Evolutionary conservation across 2,888 invertebrate genomes (phyloP).

Genomic region (Diarsia brunnea): DNA sequence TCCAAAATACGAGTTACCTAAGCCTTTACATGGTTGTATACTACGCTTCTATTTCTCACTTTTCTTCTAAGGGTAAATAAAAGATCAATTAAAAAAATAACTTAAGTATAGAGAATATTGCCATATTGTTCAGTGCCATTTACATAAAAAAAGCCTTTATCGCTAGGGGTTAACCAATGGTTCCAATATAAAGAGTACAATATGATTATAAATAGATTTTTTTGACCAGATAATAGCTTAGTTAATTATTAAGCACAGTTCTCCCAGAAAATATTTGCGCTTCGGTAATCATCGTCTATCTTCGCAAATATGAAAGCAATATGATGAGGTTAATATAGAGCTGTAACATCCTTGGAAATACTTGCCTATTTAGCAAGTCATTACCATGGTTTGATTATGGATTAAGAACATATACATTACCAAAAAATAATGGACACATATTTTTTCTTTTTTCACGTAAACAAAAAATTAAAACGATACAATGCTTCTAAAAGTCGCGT

Average conservation of each 20-base stretch:
- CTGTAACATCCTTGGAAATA: background rate
- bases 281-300: background rate
- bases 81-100: constrained; percentile 17
- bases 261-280: background rate
- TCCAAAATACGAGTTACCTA: background rate
- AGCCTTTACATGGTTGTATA: constrained; percentile 14
- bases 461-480: no score
- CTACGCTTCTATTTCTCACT: constrained; percentile 2
- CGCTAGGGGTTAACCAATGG: constrained; percentile 4
- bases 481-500: no score
- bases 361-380: background rate
- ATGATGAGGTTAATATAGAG: background rate
- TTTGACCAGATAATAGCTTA: constrained; percentile 11
- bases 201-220: constrained; percentile 6
- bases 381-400: background rate
- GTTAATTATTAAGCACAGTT: constrained; percentile 14
- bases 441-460: no score
- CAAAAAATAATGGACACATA: no score
- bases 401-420: no score
- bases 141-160: constrained; percentile 18
- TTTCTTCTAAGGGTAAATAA: background rate
- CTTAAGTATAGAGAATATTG: background rate
- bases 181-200: constrained; percentile 40
- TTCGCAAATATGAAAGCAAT: no score
- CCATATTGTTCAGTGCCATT: constrained; percentile 14